Percentiles rank a stretch among this genome's conserved stretches.
phyloP scores from a whole-genome alignment of 2,113 vertebrate genomes.

The Nothocercus julius region DNA sequence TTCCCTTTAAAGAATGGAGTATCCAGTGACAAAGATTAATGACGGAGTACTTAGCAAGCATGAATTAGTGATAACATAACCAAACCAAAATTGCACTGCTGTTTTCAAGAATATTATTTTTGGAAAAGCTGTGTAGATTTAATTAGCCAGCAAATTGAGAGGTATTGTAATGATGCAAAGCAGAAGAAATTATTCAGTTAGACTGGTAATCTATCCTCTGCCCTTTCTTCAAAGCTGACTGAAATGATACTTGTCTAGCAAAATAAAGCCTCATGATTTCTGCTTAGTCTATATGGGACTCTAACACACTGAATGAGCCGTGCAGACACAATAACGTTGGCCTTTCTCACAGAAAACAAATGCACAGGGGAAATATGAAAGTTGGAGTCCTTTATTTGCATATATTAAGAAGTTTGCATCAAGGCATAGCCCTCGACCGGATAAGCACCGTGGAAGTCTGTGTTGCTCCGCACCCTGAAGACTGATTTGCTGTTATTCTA shows the following conservation, averaged over 20 bases:
- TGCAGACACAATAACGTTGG: background rate
- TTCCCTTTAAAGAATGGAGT: background rate
- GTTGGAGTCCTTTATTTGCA: background rate
- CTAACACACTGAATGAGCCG: background rate
- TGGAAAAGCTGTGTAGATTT: background rate
- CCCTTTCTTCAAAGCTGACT: background rate
- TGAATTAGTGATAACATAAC: background rate
- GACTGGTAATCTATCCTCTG: background rate
- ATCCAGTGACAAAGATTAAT: background rate
- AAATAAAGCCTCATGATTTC: background rate
- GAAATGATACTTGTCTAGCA: background rate
- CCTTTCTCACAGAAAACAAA: background rate
- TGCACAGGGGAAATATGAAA: background rate
- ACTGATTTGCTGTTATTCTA: background rate
- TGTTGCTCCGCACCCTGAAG: background rate
- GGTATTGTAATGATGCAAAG: background rate
- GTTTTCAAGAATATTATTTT: background rate
- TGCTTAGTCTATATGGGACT: background rate
- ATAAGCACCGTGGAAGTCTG: background rate
- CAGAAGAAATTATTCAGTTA: background rate
- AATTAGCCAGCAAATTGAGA: background rate
- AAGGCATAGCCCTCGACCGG: background rate
- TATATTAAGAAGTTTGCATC: background rate
- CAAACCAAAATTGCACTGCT: background rate
- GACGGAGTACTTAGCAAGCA: background rate